Base-by-base conservation (phyloP, 2,888 invertebrate genomes). In the Melinopterus prodromus region DNA sequence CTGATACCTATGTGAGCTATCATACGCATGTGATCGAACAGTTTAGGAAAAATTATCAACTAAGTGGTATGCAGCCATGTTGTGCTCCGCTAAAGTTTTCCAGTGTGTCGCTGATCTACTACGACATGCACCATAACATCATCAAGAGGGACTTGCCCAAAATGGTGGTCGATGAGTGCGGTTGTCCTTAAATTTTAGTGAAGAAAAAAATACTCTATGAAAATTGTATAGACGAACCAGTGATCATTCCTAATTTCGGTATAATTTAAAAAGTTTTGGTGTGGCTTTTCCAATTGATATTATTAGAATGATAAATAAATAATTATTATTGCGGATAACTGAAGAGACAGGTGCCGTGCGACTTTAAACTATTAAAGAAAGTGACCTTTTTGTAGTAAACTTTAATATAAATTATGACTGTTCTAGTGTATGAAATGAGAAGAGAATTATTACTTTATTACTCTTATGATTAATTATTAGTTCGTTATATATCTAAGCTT, bases 91-190 rank as follows among this genome's bases (percentile, higher is more conserved):
- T 97, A 83, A 97, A 97, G 90, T 97, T 98, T 90, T 96, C 97
- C 80, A 94, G 96, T 88, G 96, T 98, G 93, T 97, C 97, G 85
- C 92, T 98, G 85, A 97, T 98, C 88, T 98, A 98, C 90, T 97
- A 96, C 90, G 97, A 97, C 85, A 94, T 94, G 82, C 96, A 97
- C 90, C 93, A 94, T 84, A 96, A 95, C 91, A 97, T 98, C 89
- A 96, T 98, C 90, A 97, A 98, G 90, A 93, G 97, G 87, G 97
- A 97, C 91, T 91, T 98, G 88, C 97, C 97, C 84, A 97, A 97
- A 92, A 98, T 98, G 97, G 96, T 97, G 86, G 97, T 98, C 83
- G 97, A 98, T 90, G 97, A 97, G 91, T 98, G 98, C 91, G 97
- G 97, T 85, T 98, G 98, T 90, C 97, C 97, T 86, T 97, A 92